phyloP scores from a whole-genome alignment of 2,797 vertebrate genomes.

The Mus minutoides region DNA sequence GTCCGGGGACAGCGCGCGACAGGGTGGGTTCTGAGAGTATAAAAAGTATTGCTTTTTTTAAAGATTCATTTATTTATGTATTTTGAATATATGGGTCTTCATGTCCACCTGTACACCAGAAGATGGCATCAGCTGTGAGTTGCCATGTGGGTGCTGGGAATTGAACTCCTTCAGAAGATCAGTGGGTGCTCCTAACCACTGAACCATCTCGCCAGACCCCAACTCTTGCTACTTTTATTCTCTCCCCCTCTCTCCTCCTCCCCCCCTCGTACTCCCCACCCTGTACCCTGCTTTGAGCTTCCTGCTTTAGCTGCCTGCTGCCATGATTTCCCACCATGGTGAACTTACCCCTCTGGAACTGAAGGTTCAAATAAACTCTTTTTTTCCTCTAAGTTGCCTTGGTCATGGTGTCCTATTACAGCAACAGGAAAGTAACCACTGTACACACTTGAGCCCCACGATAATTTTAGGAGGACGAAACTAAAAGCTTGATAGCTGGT shows the following conservation, averaged over 20 bases:
- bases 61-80: too few relatives aligned
- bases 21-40: background rate
- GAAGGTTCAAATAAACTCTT: background rate
- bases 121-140: background rate
- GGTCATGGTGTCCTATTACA: background rate
- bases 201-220: background rate
- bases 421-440: background rate
- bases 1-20: too few relatives aligned
- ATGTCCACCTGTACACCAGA: background rate
- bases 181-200: background rate
- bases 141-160: background rate
- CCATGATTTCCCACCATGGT: background rate
- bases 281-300: background rate
- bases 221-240: background rate
- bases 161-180: background rate
- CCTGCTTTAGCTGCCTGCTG: background rate
- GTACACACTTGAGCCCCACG: background rate
- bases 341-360: background rate
- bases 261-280: rapidly evolving
- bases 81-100: background rate
- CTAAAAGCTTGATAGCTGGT: background rate
- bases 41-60: background rate
- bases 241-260: rapidly evolving
- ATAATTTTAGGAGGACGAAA: background rate
- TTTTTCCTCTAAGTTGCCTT: background rate